These are phyloP conservation scores for Hippocampus mohnikei DNA, from an alignment of 2,113 vertebrate genomes.

Conservation along the genomic window DNA sequence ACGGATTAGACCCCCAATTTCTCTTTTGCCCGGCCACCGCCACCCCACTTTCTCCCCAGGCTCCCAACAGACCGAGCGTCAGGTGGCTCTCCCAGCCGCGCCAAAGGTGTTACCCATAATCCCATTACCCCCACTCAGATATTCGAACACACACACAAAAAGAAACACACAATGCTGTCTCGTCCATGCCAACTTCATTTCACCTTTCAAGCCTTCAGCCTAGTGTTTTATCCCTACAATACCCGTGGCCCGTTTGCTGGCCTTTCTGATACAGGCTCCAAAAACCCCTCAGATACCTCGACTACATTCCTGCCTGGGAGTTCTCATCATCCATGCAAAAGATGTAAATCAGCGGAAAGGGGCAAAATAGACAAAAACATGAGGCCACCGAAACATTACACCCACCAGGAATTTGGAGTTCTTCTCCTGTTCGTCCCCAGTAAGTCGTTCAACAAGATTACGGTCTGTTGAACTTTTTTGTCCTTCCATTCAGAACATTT, in stretches of 20 bases:
- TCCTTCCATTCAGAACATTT: neutral
- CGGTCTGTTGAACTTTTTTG: neutral
- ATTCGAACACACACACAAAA: constrained; percentile 1
- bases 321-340: neutral
- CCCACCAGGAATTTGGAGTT: neutral
- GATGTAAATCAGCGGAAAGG: neutral
- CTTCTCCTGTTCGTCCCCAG: neutral
- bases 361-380: neutral
- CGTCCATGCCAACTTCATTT: constrained; percentile 53
- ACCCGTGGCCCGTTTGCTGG: constrained; percentile 42
- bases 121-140: constrained; percentile 80
- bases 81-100: constrained; percentile 90
- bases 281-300: neutral
- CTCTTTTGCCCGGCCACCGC: constrained; percentile 53
- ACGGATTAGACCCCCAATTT: constrained; percentile 87
- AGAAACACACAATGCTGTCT: constrained; percentile 29
- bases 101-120: constrained; percentile 96
- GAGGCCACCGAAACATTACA: neutral
- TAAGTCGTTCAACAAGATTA: neutral
- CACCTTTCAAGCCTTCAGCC: constrained; percentile 51
- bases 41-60: constrained; percentile 54
- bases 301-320: neutral
- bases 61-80: constrained; percentile 91
- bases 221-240: constrained; percentile 49
- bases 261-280: constrained; percentile 42